phyloP scores from a whole-genome alignment of 2,113 vertebrate species.

The Trematomus loennbergii region DNA sequence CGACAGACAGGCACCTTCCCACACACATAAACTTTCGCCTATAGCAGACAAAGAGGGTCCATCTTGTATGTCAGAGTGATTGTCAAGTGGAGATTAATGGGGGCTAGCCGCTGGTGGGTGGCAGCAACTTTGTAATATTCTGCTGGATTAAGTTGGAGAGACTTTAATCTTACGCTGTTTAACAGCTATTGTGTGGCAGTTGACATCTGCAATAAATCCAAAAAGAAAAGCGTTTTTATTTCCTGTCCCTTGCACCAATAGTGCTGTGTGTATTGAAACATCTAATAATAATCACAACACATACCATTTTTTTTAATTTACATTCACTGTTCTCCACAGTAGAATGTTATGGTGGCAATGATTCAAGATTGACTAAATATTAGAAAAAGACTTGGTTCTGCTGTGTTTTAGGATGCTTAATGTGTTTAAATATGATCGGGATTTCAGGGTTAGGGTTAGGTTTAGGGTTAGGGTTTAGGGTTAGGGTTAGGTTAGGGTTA shows the following conservation, averaged over 20 bases:
- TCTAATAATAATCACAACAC: not conserved
- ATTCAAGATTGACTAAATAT: not conserved
- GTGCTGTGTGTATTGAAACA: not conserved
- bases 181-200: conserved; percentile 10
- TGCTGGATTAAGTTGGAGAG: conserved; percentile 35
- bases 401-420: not conserved
- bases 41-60: not conserved
- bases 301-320: too few relatives aligned
- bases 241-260: too few relatives aligned
- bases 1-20: conserved; percentile 58
- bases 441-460: too few relatives aligned
- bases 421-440: not conserved
- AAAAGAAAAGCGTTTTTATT: not conserved
- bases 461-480: too few relatives aligned
- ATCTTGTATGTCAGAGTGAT: conserved; percentile 55
- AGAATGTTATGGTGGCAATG: not conserved
- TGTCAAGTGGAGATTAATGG: conserved; percentile 56
- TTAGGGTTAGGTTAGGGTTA: too few relatives aligned
- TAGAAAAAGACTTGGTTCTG: not conserved
- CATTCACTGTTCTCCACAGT: not conserved
- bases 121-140: conserved; percentile 52
- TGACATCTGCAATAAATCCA: conserved; percentile 6
- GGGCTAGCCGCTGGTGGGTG: conserved; percentile 50
- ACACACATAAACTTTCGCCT: conserved; percentile 65
- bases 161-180: conserved; percentile 45